Conservation (phyloP, 2,113 vertebrate genomes). For the Cyprinodon tularosa region DNA sequence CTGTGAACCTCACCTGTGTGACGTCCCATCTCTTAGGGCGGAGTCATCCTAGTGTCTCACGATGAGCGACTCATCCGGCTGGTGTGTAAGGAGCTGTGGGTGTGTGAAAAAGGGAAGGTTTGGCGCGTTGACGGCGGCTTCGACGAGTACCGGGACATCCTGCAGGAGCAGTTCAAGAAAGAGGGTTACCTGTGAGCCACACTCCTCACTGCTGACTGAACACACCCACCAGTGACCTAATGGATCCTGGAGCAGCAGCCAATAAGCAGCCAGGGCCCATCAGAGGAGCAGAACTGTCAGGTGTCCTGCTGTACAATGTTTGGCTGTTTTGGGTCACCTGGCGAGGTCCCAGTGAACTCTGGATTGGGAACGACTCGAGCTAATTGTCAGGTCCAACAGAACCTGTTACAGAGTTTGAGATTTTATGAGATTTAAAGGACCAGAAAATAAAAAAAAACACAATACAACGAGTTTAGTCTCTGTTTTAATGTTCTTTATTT, state of each 20-base stretch:
- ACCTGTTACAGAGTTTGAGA: conserved; percentile 12
- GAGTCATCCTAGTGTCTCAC: conserved; percentile 93
- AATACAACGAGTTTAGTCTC: background rate
- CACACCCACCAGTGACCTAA: conserved; percentile 5
- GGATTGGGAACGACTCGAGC: conserved; percentile 5
- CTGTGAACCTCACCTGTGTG: conserved; percentile 13
- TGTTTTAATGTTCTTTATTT: background rate
- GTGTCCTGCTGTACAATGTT: conserved; percentile 30
- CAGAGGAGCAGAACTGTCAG: conserved; percentile 21
- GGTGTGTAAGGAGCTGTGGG: conserved; percentile 96
- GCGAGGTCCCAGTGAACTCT: conserved; percentile 31
- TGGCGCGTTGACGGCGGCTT: conserved; percentile 93
- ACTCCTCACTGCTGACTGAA: conserved; percentile 16
- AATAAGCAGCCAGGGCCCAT: conserved; percentile 6
- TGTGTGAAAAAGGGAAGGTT: conserved; percentile 86
- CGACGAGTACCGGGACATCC: conserved; percentile 93
- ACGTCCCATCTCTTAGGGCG: conserved; percentile 81
- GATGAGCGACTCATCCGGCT: conserved; percentile 95
- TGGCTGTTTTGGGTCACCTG: conserved; percentile 10
- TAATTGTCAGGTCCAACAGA: background rate
- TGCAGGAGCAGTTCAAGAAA: conserved; percentile 95
- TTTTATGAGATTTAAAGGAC: conserved; percentile 32
- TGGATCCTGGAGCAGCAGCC: conserved; percentile 4
- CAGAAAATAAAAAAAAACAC: conserved; percentile 41
- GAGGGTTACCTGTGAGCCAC: conserved; percentile 92